Evolutionary conservation across 2,888 invertebrate species (phyloP).

Genomic region (Zelleria hepariella): DNA sequence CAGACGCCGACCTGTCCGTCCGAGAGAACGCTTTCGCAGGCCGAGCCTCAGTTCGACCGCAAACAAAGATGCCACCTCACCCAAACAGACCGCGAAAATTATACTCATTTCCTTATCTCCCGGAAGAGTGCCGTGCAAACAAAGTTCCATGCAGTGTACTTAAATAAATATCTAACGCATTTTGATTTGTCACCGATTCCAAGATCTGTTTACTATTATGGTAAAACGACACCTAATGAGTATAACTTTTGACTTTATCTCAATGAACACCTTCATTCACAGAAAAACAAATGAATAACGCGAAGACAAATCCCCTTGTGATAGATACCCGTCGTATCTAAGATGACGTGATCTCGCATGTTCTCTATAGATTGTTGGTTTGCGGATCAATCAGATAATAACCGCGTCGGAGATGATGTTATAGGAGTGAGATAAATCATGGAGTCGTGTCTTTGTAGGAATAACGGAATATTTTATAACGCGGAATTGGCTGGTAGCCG

Average conservation of each 20-base stretch:
- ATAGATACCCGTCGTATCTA: neutral
- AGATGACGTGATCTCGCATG: conserved; percentile 2
- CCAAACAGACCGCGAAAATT: neutral
- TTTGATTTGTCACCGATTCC: neutral
- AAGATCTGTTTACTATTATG: neutral
- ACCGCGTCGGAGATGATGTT: conserved; percentile 16
- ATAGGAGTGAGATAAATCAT: conserved; percentile 25
- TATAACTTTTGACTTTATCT: neutral
- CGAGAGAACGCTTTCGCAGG: neutral
- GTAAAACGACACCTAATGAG: neutral
- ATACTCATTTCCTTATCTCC: conserved; percentile 42
- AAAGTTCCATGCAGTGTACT: neutral
- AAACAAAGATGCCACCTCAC: neutral
- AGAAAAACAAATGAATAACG: neutral
- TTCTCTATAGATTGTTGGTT: neutral
- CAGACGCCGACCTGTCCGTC: neutral
- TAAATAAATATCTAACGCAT: neutral
- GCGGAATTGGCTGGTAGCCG: conserved; percentile 59
- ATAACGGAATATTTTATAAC: conserved; percentile 65
- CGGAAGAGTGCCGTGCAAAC: conserved; percentile 30
- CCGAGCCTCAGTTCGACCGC: conserved; percentile 11
- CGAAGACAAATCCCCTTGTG: neutral
- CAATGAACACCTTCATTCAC: neutral
- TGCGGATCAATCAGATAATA: conserved; percentile 14
- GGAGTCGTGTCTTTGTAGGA: conserved; percentile 35